Conservation (phyloP, 2,113 vertebrate genomes). For the Epinephelus lanceolatus region DNA sequence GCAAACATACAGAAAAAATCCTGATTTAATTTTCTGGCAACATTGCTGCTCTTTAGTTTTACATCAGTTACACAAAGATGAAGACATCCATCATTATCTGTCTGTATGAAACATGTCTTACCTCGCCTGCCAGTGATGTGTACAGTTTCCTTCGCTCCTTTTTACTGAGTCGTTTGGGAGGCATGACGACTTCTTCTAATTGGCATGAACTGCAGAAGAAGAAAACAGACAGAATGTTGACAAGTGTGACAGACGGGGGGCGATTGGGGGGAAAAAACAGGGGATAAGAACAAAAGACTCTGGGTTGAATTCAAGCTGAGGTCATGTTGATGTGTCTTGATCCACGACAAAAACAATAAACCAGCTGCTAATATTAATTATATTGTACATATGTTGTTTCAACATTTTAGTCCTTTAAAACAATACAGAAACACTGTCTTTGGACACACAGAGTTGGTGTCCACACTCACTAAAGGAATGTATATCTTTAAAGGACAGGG, state of each 20-base stretch:
- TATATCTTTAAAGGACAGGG: too few species aligned
- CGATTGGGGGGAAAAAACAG: too few species aligned
- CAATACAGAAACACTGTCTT: too few species aligned
- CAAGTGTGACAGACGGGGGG: neutral
- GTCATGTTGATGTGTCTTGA: neutral
- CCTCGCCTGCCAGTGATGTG: slow-evolving; percentile 57
- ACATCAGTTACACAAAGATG: neutral
- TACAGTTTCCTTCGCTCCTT: slow-evolving; percentile 35
- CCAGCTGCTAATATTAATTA: too few species aligned
- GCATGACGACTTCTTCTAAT: slow-evolving; percentile 44
- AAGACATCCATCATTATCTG: neutral
- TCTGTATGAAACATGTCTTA: slow-evolving; percentile 27
- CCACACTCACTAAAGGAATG: too few species aligned
- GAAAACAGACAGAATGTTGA: neutral
- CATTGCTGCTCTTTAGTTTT: neutral
- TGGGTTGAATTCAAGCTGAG: too few species aligned
- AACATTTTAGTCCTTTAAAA: too few species aligned
- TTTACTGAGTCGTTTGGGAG: slow-evolving; percentile 22
- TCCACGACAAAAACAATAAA: too few species aligned
- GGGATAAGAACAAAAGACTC: too few species aligned
- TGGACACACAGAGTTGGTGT: too few species aligned
- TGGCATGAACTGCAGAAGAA: slow-evolving; percentile 16
- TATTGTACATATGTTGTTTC: too few species aligned
- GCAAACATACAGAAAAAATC: neutral
- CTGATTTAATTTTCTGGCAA: neutral